Conservation (phyloP, 2,113 vertebrate genomes). For the Colaptes auratus region DNA sequence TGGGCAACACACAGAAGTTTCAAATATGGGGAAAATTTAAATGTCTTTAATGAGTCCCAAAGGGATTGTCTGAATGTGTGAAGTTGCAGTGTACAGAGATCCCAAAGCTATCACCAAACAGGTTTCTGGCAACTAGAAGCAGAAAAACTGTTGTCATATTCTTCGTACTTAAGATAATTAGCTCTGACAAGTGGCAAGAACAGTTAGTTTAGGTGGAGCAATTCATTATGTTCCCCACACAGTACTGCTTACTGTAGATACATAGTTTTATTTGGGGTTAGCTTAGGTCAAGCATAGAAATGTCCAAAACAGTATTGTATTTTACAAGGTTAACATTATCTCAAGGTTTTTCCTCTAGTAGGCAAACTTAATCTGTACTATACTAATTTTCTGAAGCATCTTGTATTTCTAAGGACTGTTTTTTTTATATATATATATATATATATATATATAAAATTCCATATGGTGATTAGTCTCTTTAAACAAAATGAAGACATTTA, state of each 20-base stretch:
- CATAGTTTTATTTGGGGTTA: background rate
- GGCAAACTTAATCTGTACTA: background rate
- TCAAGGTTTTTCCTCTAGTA: background rate
- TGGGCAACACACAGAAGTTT: background rate
- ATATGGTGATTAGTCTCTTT: background rate
- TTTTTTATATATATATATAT: no score
- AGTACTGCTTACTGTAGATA: background rate
- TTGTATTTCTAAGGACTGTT: background rate
- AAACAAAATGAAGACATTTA: background rate
- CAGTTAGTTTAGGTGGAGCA: background rate
- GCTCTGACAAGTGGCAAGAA: background rate
- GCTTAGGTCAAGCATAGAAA: background rate
- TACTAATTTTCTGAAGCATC: background rate
- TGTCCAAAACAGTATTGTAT: background rate
- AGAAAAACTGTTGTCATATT: background rate
- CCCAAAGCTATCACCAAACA: background rate
- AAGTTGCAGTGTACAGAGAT: background rate
- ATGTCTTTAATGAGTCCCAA: background rate
- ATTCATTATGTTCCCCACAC: background rate
- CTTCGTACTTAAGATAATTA: background rate
- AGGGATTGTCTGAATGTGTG: background rate
- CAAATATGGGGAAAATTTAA: background rate
- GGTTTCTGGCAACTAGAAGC: background rate
- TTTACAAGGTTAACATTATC: background rate
- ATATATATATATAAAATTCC: background rate